A percentile compares a stretch with the other conserved stretches of the same genome.
Conservation (phyloP, 2,113 vertebrate genomes). For the Cynoglossus semilaevis region DNA sequence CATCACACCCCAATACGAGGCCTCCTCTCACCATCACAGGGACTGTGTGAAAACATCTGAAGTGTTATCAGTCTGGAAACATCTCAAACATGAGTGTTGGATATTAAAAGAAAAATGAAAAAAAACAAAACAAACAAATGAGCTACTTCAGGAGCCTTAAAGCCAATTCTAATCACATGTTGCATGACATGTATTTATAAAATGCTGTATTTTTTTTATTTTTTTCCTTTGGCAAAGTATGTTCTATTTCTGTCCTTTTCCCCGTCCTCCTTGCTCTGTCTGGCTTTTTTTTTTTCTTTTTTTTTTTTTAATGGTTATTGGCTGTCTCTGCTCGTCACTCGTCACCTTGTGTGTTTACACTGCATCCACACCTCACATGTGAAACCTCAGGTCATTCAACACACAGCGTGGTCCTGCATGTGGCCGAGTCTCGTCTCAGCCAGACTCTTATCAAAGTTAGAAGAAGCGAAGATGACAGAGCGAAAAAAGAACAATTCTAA, state of each 20-base stretch:
- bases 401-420: too few relatives aligned
- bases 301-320: conserved; percentile 26
- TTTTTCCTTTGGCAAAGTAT: not conserved
- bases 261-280: conserved; percentile 11
- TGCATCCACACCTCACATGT: too few relatives aligned
- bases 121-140: too few relatives aligned
- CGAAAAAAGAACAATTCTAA: too few relatives aligned
- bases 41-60: conserved; percentile 29
- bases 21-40: conserved; percentile 38
- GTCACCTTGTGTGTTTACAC: conserved; percentile 3
- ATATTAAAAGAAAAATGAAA: not conserved
- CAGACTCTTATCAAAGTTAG: too few relatives aligned
- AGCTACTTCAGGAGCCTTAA: too few relatives aligned
- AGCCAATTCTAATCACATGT: not conserved
- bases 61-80: not conserved
- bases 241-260: not conserved
- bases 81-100: not conserved
- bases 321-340: conserved; percentile 12
- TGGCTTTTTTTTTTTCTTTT: conserved; percentile 28
- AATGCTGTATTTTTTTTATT: not conserved
- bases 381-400: too few relatives aligned
- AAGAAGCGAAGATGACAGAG: too few relatives aligned
- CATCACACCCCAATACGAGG: conserved; percentile 45
- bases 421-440: too few relatives aligned
- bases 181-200: not conserved